These are phyloP conservation scores for Montipora capricornis DNA, from an alignment of 64 coral and sea anemone species.

Conservation along the genomic window DNA sequence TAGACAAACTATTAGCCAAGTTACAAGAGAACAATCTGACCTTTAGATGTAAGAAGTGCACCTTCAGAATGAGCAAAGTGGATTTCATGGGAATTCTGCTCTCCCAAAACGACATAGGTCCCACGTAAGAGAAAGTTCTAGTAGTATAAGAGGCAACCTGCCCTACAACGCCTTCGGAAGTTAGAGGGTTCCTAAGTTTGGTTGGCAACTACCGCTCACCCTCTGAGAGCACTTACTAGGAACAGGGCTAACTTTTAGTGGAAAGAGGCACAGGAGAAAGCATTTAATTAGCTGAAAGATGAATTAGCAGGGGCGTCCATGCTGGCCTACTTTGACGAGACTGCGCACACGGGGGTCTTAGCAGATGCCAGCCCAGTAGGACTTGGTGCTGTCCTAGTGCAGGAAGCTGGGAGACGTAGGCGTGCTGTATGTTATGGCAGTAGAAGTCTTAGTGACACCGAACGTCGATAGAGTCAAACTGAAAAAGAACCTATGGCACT, in stretches of 20 bases:
- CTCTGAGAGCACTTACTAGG: background rate
- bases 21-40: constrained; percentile 29
- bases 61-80: constrained; percentile 24
- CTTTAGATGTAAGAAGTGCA: background rate
- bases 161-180: constrained; percentile 10
- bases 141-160: constrained; percentile 16
- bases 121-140: constrained; percentile 17
- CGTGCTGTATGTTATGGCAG: constrained; percentile 15
- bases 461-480: background rate
- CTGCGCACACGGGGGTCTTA: background rate
- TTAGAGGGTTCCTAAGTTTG: constrained; percentile 17
- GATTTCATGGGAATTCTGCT: too few species aligned
- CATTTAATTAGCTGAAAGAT: constrained; percentile 10
- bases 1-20: background rate
- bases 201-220: constrained; percentile 12
- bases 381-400: background rate
- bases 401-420: background rate
- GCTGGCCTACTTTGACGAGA: constrained; percentile 29
- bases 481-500: constrained; percentile 10
- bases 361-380: constrained; percentile 37
- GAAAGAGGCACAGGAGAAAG: constrained; percentile 5
- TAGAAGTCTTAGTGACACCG: constrained; percentile 3
- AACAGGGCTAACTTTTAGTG: background rate
- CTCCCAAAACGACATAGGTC: constrained; percentile 11
- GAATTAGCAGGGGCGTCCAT: background rate